Evolutionary conservation across 2,797 vertebrate genomes (phyloP).

Genomic region (Rhinella marina): DNA sequence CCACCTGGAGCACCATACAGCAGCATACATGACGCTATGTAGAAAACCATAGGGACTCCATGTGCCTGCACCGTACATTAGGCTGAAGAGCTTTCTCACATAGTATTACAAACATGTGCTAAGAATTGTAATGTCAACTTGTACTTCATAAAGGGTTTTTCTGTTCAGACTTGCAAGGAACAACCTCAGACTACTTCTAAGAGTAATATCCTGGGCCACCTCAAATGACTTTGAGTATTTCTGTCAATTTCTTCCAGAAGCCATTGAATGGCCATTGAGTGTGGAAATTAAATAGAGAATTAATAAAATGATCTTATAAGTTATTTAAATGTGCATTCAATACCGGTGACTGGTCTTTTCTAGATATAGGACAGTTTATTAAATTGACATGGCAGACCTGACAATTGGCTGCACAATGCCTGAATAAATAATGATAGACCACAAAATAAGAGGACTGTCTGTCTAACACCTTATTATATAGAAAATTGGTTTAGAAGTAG

Average conservation of each 20-base stretch:
- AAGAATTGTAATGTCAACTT: not conserved
- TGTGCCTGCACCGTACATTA: not conserved
- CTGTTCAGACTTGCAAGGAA: not conserved
- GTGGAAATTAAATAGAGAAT: slow-evolving; percentile 24
- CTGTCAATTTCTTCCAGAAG: not conserved
- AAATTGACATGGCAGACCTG: slow-evolving; percentile 31
- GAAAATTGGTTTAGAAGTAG: slow-evolving; percentile 42
- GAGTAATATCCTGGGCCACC: not conserved
- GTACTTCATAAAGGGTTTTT: not conserved
- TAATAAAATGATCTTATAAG: slow-evolving; percentile 50
- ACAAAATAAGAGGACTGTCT: slow-evolving; percentile 30
- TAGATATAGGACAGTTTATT: slow-evolving; percentile 60
- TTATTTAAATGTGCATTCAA: slow-evolving; percentile 43
- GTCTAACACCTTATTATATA: slow-evolving; percentile 27
- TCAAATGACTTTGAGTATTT: slow-evolving; percentile 21
- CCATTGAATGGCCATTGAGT: not conserved
- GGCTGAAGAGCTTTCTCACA: not conserved
- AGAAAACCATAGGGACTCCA: not conserved
- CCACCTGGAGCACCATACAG: not conserved
- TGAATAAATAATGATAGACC: slow-evolving; percentile 35
- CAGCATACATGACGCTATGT: not conserved
- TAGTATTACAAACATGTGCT: not conserved
- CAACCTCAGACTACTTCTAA: not conserved
- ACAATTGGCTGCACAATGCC: slow-evolving; percentile 9
- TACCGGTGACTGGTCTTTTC: slow-evolving; percentile 17